These are phyloP conservation scores for Cenopis cana DNA, from an alignment of 2,888 invertebrate genomes.

Conservation along the genomic window DNA sequence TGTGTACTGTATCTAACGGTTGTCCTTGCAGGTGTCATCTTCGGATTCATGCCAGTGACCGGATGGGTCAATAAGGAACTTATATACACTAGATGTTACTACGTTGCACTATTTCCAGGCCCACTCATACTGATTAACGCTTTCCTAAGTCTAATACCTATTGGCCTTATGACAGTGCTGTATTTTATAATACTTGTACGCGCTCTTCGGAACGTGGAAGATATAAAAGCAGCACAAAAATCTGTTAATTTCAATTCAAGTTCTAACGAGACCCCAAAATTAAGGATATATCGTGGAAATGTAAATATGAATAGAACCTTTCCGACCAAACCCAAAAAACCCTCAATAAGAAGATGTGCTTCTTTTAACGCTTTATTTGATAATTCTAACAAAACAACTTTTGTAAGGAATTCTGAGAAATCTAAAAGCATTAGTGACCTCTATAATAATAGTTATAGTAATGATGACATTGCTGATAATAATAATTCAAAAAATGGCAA, in stretches of 20 bases:
- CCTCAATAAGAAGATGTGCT: conserved; percentile 63
- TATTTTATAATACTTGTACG: conserved; percentile 85
- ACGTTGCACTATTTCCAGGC: conserved; percentile 84
- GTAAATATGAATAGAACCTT: conserved; percentile 50
- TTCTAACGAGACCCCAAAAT: conserved; percentile 55
- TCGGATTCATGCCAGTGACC: conserved; percentile 86
- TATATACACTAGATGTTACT: conserved; percentile 76
- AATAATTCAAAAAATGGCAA: conserved; percentile 46
- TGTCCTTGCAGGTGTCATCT: conserved; percentile 75
- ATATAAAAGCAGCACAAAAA: conserved; percentile 63
- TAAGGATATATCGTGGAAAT: conserved; percentile 69
- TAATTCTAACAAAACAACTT: conserved; percentile 45
- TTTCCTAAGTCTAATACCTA: conserved; percentile 82
- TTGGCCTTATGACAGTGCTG: conserved; percentile 72
- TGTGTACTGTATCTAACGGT: conserved; percentile 26
- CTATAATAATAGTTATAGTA: conserved; percentile 48
- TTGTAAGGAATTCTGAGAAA: conserved; percentile 49
- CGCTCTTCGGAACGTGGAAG: conserved; percentile 80
- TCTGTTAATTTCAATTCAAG: conserved; percentile 51
- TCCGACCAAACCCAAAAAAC: conserved; percentile 51
- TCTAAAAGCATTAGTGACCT: conserved; percentile 69
- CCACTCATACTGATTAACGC: conserved; percentile 83
- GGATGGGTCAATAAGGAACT: conserved; percentile 81
- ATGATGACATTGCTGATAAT: conserved; percentile 43
- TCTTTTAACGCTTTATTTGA: conserved; percentile 59